Percentiles rank a stretch among this genome's conserved stretches.
Conservation (phyloP, 2,113 vertebrate species). For the Bubalus kerabau region DNA sequence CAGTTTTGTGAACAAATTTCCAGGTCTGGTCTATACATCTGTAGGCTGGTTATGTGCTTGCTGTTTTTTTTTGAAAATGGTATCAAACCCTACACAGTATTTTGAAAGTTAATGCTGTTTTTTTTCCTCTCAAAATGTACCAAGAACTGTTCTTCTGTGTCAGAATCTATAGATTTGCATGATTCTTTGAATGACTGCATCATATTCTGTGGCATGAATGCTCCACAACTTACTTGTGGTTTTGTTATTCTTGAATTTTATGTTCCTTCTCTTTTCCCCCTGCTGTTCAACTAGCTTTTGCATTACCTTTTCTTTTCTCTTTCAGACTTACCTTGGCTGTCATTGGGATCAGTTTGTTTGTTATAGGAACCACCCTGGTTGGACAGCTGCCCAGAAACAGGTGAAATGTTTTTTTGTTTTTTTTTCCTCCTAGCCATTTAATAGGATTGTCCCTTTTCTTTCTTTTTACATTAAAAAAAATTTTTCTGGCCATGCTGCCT, state of each 20-base stretch:
- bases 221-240: background rate
- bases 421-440: background rate
- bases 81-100: background rate
- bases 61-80: background rate
- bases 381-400: constrained; percentile 90
- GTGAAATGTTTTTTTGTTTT: constrained; percentile 72
- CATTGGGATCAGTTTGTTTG: constrained; percentile 91
- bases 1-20: background rate
- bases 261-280: background rate
- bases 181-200: background rate
- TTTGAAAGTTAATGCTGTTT: background rate
- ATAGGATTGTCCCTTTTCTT: background rate
- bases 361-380: constrained; percentile 86
- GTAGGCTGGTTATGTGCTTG: background rate
- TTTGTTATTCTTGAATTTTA: background rate
- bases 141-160: background rate
- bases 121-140: background rate
- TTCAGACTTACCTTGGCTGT: constrained; percentile 87
- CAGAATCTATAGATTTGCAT: background rate
- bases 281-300: background rate
- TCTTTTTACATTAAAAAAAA: background rate
- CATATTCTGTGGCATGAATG: background rate
- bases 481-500: background rate
- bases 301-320: constrained; percentile 28
- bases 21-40: background rate